Base-by-base conservation (phyloP, 2,797 vertebrate genomes). In the Linurgus olivaceus region DNA sequence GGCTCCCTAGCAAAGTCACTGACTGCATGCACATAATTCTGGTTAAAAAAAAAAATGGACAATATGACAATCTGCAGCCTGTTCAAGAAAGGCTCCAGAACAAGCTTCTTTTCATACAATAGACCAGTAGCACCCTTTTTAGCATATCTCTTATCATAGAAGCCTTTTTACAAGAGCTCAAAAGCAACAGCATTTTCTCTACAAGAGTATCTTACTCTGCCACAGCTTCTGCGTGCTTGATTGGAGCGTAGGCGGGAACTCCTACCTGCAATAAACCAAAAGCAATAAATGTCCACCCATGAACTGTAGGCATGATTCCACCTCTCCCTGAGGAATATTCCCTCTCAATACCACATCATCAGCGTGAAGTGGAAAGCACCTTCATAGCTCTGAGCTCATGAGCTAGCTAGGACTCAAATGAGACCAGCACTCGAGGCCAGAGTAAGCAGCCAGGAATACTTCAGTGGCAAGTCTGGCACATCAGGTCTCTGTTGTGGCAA, bases 261-360 rank as follows among this genome's bases (percentile, higher is more conserved):
- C 66, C 92, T 31, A 79, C 86, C 73, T 86, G 59, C 71, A 84
- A 73, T 90, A 94, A 88, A 92, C 47, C 31, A 70, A 84, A 78
- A 52, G 80, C 92, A 95, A 81, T 78, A 90, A 88, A 90, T 66
- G 83, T 83, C 86, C 92, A 90, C 83, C 80, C 80, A 42, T 84
- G 91, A 95, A 83, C 62, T 52, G 28, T 3, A 92, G 86, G 74
- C 88, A 90, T 88, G 62, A 86, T 84, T 93, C 85, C 73, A 80
- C 33, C 54, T 88, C 66, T 80, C 58, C 58, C 67, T 33, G 58
- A 28, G 76, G 62, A 91, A 70, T 72, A 70, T 82, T 88, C 29
- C 44, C 40, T 68, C 72, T 90, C 55, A 78, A 76, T 68, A 66
- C n/a, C 47, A 86, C 38, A 11, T 79, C 58, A 62, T 42, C 88